Evolutionary conservation across 2,888 invertebrate species (phyloP).

Genomic region (Tachina fera): DNA sequence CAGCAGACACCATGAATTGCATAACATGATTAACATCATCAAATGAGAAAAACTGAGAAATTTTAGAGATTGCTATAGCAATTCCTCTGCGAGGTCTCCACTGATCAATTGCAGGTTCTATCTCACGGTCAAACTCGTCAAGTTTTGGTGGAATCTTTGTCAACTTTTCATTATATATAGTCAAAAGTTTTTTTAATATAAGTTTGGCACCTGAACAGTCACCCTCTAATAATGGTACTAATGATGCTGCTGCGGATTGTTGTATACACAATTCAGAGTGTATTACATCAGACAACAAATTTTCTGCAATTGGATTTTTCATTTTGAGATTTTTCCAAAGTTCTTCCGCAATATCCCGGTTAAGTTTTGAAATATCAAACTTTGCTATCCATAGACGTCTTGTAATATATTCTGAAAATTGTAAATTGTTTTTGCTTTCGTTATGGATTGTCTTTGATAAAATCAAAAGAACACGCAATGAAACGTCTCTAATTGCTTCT

Average conservation of each 20-base stretch:
- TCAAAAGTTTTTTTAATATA: slow-evolving; percentile 87
- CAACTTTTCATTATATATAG: slow-evolving; percentile 90
- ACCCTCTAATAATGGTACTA: slow-evolving; percentile 87
- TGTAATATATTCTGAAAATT: slow-evolving; percentile 86
- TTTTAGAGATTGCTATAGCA: slow-evolving; percentile 90
- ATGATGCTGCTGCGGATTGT: slow-evolving; percentile 90
- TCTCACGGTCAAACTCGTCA: slow-evolving; percentile 95
- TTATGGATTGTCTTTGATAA: slow-evolving; percentile 85
- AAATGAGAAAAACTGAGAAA: slow-evolving; percentile 87
- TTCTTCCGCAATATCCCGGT: slow-evolving; percentile 86
- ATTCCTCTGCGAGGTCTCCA: slow-evolving; percentile 96
- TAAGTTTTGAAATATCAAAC: slow-evolving; percentile 91
- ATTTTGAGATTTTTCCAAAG: slow-evolving; percentile 86
- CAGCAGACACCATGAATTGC: slow-evolving; percentile 92
- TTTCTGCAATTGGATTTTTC: slow-evolving; percentile 83
- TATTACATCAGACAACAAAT: slow-evolving; percentile 87
- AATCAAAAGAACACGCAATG: slow-evolving; percentile 88
- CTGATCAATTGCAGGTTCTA: slow-evolving; percentile 92
- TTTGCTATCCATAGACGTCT: slow-evolving; percentile 92
- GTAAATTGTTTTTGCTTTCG: slow-evolving; percentile 80
- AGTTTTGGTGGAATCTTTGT: slow-evolving; percentile 92
- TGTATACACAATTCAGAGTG: slow-evolving; percentile 93
- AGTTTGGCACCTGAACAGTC: slow-evolving; percentile 84
- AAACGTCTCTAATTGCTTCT: slow-evolving; percentile 90
- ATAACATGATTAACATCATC: slow-evolving; percentile 88